phyloP scores from a whole-genome alignment of 1,140 invertebrate genomes.

The Drosophila paulistorum region DNA sequence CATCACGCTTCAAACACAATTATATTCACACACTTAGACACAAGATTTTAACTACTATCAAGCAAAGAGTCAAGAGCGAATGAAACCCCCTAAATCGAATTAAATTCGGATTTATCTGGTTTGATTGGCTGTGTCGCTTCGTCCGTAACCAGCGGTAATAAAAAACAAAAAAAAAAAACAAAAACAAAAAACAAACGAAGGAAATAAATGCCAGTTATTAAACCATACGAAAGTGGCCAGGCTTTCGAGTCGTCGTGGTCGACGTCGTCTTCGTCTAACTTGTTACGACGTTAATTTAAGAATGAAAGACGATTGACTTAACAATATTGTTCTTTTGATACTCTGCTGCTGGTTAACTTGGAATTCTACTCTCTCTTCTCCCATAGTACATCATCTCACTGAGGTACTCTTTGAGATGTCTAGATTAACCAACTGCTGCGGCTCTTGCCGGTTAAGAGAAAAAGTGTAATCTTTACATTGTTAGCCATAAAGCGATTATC shows the following conservation, averaged over 20 bases:
- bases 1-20: constrained; percentile 30
- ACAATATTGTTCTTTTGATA: neutral
- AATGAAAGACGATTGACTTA: constrained; percentile 26
- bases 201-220: constrained; percentile 45
- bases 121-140: constrained; percentile 57
- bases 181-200: constrained; percentile 26
- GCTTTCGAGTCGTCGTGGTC: neutral
- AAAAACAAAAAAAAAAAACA: constrained; percentile 6
- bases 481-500: neutral
- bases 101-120: constrained; percentile 82
- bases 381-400: neutral
- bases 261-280: neutral
- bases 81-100: constrained; percentile 77
- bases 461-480: neutral
- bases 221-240: constrained; percentile 22
- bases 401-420: neutral
- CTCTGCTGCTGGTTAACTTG: neutral
- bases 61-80: constrained; percentile 39
- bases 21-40: constrained; percentile 36
- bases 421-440: neutral
- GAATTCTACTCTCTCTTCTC: neutral
- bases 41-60: constrained; percentile 71
- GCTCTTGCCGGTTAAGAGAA: neutral
- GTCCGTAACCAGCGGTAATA: constrained; percentile 13
- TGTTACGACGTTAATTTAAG: constrained; percentile 9